Evolutionary conservation across 2,113 vertebrate genomes (phyloP), one percentile per base, ranked within the genome.

Genomic region (Ciconia maguari): DNA sequence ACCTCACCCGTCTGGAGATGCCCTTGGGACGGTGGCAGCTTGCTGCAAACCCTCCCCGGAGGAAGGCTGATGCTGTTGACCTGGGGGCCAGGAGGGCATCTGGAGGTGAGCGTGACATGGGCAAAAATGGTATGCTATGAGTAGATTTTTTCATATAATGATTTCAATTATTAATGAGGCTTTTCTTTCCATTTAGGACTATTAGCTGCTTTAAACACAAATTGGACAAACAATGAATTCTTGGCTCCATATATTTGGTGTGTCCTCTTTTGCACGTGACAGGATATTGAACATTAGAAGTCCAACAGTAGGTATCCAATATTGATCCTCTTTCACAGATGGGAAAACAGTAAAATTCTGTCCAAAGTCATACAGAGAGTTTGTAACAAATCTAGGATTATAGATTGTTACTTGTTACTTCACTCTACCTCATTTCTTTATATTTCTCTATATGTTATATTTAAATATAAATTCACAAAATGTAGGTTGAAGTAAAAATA

Each of bases 1-100:
- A 42, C 5, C 0, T 0, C 1, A 24, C 12, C 27, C 6, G 1
- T 13, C 20, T 71, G 38, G 66, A 65, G 29, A 25, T n/a, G 48
- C 6, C 8, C 10, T 38, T 7, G 4, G 20, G 34, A 55, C 0
- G 3, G 27, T 4, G 25, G 8, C 17, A 57, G 9, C 16, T 38
- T 49, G 21, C 18, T 18, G 9, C 8, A 46, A 15, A 1, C 3
- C 26, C 10, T 9, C 7, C 1, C 5, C 6, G 6, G 9, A 49
- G 13, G 19, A 89, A 70, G 16, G 64, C 20, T 72, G 68, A 29
- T 49, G 79, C 7, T 66, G 20, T 30, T 0, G 0, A 30, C 4
- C 18, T 29, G 36, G 2, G 7, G 51, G 32, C 13, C 34, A 34
- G 21, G 24, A 65, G 13, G 10, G 26, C 5, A 32, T 7, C 11